phyloP scores from a whole-genome alignment of 2,113 vertebrate species.

The Serilophus lunatus region DNA sequence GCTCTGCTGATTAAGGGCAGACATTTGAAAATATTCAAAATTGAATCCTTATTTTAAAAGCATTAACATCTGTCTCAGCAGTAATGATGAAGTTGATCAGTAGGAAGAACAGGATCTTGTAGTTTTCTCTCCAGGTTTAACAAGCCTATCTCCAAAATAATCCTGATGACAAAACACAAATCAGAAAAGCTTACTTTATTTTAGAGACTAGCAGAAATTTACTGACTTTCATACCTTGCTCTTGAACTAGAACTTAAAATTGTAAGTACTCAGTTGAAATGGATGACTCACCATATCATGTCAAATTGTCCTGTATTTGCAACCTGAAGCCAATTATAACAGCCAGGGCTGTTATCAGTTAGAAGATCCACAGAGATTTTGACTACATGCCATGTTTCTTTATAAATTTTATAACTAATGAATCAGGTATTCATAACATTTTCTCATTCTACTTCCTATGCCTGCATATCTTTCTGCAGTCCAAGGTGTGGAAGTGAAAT shows the following conservation, averaged over 20 bases:
- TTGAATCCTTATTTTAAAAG: background rate
- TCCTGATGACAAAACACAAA: background rate
- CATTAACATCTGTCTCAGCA: fast-evolving
- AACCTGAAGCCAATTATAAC: background rate
- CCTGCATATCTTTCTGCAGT: background rate
- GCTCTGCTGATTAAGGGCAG: background rate
- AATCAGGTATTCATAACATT: background rate
- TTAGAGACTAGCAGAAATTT: background rate
- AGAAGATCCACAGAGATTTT: background rate
- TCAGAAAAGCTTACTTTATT: background rate
- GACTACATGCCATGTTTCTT: background rate
- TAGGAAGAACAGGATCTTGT: background rate
- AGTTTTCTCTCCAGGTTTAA: background rate
- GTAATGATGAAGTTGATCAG: background rate
- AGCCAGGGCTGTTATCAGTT: background rate
- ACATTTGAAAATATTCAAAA: background rate
- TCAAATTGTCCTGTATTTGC: background rate
- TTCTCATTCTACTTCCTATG: background rate
- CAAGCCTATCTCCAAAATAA: background rate
- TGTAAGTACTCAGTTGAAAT: background rate
- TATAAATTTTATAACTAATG: background rate
- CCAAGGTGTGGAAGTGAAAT: background rate
- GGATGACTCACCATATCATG: background rate
- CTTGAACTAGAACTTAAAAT: background rate
- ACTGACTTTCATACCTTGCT: background rate